Evolutionary conservation across 2,888 invertebrate genomes (phyloP).

Genomic region (Odontothrips loti): DNA sequence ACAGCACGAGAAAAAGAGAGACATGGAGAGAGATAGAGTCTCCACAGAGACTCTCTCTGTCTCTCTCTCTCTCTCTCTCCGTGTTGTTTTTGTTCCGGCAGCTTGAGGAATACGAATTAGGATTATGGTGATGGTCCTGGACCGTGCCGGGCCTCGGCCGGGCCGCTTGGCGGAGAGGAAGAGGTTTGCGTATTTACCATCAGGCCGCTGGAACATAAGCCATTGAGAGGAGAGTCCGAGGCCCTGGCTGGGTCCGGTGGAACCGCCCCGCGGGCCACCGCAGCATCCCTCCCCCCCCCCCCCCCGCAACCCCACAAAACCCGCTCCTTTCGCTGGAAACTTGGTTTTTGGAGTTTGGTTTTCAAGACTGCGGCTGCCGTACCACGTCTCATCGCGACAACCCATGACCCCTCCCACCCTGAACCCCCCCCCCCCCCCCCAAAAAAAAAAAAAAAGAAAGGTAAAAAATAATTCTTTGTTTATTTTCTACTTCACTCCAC

Average conservation of each 20-base stretch:
- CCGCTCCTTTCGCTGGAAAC: too few relatives aligned
- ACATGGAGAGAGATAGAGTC: not conserved
- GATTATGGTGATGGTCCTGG: conserved; percentile 22
- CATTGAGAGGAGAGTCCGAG: not conserved
- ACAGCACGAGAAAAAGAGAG: not conserved
- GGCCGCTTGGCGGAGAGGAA: not conserved
- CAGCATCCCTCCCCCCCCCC: not conserved
- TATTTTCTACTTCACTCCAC: too few relatives aligned
- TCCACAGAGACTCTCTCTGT: not conserved
- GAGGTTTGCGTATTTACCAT: conserved; percentile 15
- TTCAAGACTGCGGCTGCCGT: too few relatives aligned
- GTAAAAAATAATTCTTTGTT: too few relatives aligned
- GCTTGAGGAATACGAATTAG: conserved; percentile 25
- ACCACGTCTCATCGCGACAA: too few relatives aligned
- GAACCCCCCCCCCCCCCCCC: not conserved
- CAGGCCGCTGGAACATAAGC: conserved; percentile 7
- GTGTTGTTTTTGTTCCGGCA: conserved; percentile 13
- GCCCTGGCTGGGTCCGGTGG: not conserved
- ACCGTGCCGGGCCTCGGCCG: not conserved
- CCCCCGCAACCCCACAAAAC: not conserved
- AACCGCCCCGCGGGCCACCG: not conserved
- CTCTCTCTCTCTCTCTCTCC: not conserved
- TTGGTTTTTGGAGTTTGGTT: too few relatives aligned
- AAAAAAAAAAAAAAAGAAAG: too few relatives aligned
- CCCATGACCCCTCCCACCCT: too few relatives aligned